Base-by-base conservation (phyloP, 2,113 vertebrate genomes). In the Alectura lathami region DNA sequence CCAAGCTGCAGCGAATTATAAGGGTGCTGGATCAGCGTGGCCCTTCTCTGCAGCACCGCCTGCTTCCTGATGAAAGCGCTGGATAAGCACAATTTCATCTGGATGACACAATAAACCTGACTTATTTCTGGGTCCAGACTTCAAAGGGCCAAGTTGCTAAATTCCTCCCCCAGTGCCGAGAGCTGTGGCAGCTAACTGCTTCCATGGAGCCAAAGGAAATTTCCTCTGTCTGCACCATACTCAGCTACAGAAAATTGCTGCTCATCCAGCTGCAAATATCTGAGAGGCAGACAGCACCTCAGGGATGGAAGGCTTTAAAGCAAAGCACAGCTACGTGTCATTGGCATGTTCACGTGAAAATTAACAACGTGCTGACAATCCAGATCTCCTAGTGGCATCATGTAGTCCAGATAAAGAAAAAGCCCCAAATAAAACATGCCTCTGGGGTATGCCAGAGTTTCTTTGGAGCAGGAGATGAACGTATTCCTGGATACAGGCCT, bases 381-480 rank as follows among this genome's bases (percentile, higher is more conserved):
- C 74, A 45, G 32, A 45, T 48, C 74, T 40, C 72, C 60, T 40
- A 54, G 67, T 9, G 82, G 45, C 60, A 11, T 5, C 68, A 34
- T 2, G 1, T 8, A 7, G 13, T 3, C 24, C 83, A 36, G 53
- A 21, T 4, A 40, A n/a, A 0, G 0, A 14, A 27, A 74, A 68
- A 48, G 30, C 20, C 45, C 56, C n/a, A 30, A 81, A 63, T 26
- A 40, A 75, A 67, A 85, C 30, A 57, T 43, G 26, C 13, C 50
- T 43, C 67, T 42, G 42, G 68, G 57, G 30, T 1, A 3, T 13
- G 30, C 30, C n/a, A 17, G 53, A 51, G 20, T 63, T 7, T 18
- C 82, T 54, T 59, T 38, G 64, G 43, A 48, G 42, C 18, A 36
- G 47, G 42, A 43, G 17, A 54, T 45, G 38, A 17, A 76, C 89